These are phyloP conservation scores for Drosophila jambulina DNA, from an alignment of 1,140 invertebrate genomes.

Conservation along the genomic window DNA sequence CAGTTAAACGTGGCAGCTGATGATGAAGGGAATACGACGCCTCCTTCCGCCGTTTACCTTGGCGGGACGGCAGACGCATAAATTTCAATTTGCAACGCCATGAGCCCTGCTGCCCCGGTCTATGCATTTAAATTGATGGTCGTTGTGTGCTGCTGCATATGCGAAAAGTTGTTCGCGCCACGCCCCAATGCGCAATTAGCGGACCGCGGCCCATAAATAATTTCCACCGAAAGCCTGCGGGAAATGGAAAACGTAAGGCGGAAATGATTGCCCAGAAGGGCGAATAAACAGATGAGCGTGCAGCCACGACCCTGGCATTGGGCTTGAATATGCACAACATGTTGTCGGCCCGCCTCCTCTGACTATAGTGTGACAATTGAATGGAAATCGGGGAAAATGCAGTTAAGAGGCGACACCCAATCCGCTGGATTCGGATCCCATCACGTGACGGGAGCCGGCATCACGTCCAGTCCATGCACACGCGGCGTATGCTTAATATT, in stretches of 20 bases:
- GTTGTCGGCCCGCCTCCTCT: conserved; percentile 14
- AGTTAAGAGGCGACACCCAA: conserved; percentile 19
- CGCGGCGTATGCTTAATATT: conserved; percentile 23
- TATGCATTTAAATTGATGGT: conserved; percentile 59
- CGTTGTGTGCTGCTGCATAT: conserved; percentile 45
- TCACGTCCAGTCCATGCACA: conserved; percentile 47
- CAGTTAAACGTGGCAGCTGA: conserved; percentile 54
- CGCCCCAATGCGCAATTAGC: conserved; percentile 71
- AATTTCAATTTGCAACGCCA: conserved; percentile 74
- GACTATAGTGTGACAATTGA: conserved; percentile 28
- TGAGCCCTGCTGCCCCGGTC: not conserved
- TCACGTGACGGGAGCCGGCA: conserved; percentile 30
- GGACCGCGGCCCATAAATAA: conserved; percentile 69
- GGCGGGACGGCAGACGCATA: conserved; percentile 58
- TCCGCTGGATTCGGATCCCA: not conserved
- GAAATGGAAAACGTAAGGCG: conserved; percentile 57
- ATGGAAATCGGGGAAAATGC: conserved; percentile 15
- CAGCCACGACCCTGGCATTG: conserved; percentile 11
- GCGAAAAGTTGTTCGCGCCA: conserved; percentile 69
- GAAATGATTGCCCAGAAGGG: conserved; percentile 63
- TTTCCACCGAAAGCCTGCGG: conserved; percentile 26
- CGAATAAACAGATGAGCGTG: conserved; percentile 32
- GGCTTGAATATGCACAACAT: conserved; percentile 54
- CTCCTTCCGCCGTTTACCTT: conserved; percentile 23
- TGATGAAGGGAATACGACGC: conserved; percentile 37